Conservation (phyloP, 2,113 vertebrate genomes). For the Phyllopteryx taeniolatus region DNA sequence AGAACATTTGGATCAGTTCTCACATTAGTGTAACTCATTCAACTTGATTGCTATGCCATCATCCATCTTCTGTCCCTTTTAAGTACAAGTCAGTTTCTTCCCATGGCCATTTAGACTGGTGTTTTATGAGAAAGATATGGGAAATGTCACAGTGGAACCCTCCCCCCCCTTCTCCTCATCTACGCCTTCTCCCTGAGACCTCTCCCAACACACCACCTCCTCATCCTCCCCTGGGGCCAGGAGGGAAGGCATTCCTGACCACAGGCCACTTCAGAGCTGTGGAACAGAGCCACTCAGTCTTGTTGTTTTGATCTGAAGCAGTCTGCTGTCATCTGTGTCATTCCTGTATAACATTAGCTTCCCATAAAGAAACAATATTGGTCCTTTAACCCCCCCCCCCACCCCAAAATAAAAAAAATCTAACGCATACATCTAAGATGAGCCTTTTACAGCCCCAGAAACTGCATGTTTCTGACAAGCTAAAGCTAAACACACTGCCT, state of each 20-base stretch:
- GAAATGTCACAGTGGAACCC: conserved; percentile 57
- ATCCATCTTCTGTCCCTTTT: not conserved
- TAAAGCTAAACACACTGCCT: conserved; percentile 31
- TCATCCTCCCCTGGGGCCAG: conserved; percentile 57
- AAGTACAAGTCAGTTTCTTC: conserved; percentile 18
- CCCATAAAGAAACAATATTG: conserved; percentile 46
- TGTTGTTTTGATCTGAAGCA: conserved; percentile 26
- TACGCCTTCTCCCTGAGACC: conserved; percentile 24
- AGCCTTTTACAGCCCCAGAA: conserved; percentile 29
- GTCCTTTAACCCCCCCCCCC: conserved; percentile 26
- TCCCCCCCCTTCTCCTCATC: conserved; percentile 24
- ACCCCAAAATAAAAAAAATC: not conserved
- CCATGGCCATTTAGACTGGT: conserved; percentile 56
- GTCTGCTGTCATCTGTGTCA: conserved; percentile 14
- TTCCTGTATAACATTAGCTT: conserved; percentile 23
- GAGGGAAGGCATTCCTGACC: conserved; percentile 62
- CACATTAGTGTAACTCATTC: conserved; percentile 7
- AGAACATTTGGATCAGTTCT: not conserved
- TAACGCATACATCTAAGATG: conserved; percentile 26
- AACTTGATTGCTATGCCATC: conserved; percentile 2
- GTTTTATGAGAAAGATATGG: conserved; percentile 66
- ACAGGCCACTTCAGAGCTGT: conserved; percentile 48
- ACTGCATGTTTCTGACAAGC: conserved; percentile 17
- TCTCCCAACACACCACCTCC: conserved; percentile 39
- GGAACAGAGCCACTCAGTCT: conserved; percentile 27